phyloP scores from a whole-genome alignment of 2,797 vertebrate species.

The Falco rusticolus region DNA sequence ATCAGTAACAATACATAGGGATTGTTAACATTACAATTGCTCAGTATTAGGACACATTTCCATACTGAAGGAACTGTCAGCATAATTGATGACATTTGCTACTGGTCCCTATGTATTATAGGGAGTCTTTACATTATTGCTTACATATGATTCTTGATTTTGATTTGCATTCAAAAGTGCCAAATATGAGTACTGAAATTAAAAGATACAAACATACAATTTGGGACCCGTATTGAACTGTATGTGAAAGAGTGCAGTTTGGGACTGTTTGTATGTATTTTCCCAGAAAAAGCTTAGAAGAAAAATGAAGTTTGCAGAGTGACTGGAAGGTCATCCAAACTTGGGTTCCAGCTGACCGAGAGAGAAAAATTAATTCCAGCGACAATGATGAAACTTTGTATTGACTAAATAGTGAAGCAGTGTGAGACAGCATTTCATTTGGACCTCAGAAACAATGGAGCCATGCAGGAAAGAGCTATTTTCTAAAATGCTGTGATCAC shows the following conservation, averaged over 20 bases:
- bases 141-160: slow-evolving; percentile 23
- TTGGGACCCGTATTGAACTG: background rate
- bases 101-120: slow-evolving; percentile 3
- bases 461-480: background rate
- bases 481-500: background rate
- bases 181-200: slow-evolving; percentile 22
- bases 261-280: slow-evolving; percentile 24
- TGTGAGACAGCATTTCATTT: background rate
- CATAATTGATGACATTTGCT: slow-evolving; percentile 64
- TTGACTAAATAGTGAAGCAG: background rate
- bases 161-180: slow-evolving; percentile 34
- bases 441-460: background rate
- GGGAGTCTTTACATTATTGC: slow-evolving; percentile 34
- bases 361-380: slow-evolving; percentile 58
- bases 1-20: slow-evolving; percentile 41
- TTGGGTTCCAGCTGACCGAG: slow-evolving; percentile 35
- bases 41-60: slow-evolving; percentile 54
- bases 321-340: slow-evolving; percentile 56
- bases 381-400: slow-evolving; percentile 1
- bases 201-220: slow-evolving; percentile 27
- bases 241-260: slow-evolving; percentile 20
- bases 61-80: slow-evolving; percentile 49
- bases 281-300: slow-evolving; percentile 25
- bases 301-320: slow-evolving; percentile 37
- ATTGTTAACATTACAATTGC: slow-evolving; percentile 29